Conservation (phyloP, 2,797 vertebrate species). For the Sphaeramia orbicularis region DNA sequence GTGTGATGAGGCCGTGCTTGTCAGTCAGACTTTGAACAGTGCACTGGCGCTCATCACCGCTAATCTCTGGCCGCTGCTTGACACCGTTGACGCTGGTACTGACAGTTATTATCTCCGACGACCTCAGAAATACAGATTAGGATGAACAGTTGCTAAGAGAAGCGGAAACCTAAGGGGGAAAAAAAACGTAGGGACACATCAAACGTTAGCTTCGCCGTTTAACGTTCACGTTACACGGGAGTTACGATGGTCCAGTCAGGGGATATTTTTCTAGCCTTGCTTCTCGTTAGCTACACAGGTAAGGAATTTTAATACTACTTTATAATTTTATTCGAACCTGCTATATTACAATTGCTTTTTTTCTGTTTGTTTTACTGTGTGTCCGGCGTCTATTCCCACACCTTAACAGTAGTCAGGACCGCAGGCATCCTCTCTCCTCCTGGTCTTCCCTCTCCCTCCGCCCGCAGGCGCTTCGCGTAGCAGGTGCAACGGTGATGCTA, state of each 20-base stretch:
- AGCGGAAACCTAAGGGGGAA: constrained; percentile 23
- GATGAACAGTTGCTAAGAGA: constrained; percentile 67
- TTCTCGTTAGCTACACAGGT: constrained; percentile 82
- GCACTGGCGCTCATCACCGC: constrained; percentile 79
- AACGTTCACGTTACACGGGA: constrained; percentile 67
- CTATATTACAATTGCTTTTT: neutral
- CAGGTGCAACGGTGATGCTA: constrained; percentile 65
- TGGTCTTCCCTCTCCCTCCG: constrained; percentile 51
- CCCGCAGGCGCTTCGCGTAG: constrained; percentile 55
- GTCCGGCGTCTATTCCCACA: neutral
- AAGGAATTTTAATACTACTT: constrained; percentile 34
- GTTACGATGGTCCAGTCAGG: constrained; percentile 80
- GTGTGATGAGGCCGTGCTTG: constrained; percentile 78
- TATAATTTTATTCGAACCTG: no score
- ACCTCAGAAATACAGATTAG: constrained; percentile 44
- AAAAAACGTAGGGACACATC: constrained; percentile 44
- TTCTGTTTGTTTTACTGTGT: constrained; percentile 3
- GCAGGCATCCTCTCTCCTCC: constrained; percentile 44
- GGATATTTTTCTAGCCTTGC: constrained; percentile 76
- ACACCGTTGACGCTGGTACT: constrained; percentile 48
- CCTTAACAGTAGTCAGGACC: constrained; percentile 42
- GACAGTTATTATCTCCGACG: constrained; percentile 49
- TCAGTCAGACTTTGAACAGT: constrained; percentile 85
- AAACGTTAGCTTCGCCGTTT: constrained; percentile 60
- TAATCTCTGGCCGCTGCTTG: constrained; percentile 65